Percentiles rank a stretch among this genome's conserved stretches.
Evolutionary conservation across 1,140 invertebrate species (phyloP).

Genomic region (Drosophila sturtevanti): DNA sequence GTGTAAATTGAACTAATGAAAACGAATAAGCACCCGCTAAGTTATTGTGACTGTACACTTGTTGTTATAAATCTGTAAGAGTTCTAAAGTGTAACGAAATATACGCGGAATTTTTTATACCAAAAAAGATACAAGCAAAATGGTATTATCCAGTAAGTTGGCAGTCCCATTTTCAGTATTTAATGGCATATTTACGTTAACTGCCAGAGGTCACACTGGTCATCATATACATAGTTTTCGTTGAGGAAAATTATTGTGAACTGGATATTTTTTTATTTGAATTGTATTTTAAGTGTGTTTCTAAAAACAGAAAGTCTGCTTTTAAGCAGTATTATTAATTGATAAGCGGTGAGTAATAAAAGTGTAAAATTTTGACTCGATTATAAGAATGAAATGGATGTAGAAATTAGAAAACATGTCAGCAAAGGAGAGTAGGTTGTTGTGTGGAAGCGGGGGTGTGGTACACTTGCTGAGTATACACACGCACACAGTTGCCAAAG

Average conservation of each 20-base stretch:
- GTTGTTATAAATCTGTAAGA: too few species aligned
- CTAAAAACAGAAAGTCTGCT: constrained; percentile 62
- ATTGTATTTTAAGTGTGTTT: constrained; percentile 41
- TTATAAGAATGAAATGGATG: neutral
- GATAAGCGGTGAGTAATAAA: constrained; percentile 58
- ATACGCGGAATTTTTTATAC: too few species aligned
- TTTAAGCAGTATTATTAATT: constrained; percentile 50
- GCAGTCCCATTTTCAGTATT: neutral
- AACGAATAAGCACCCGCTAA: too few species aligned
- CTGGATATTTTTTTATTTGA: constrained; percentile 39
- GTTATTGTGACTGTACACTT: too few species aligned
- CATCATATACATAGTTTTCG: constrained; percentile 51
- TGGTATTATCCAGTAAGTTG: neutral
- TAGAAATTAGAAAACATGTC: constrained; percentile 5
- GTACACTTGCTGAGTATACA: constrained; percentile 4
- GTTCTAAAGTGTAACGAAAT: too few species aligned
- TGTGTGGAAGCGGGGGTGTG: constrained; percentile 18
- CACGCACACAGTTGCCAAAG: neutral
- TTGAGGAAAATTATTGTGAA: constrained; percentile 10
- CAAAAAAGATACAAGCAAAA: too few species aligned
- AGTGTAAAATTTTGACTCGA: neutral
- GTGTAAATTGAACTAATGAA: too few species aligned
- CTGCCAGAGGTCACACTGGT: constrained; percentile 4
- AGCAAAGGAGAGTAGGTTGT: constrained; percentile 14
- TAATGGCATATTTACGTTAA: neutral